A percentile compares a stretch with the other conserved stretches of the same genome.
Evolutionary conservation across 2,888 invertebrate genomes (phyloP).

Genomic region (Cataglyphis cursor): DNA sequence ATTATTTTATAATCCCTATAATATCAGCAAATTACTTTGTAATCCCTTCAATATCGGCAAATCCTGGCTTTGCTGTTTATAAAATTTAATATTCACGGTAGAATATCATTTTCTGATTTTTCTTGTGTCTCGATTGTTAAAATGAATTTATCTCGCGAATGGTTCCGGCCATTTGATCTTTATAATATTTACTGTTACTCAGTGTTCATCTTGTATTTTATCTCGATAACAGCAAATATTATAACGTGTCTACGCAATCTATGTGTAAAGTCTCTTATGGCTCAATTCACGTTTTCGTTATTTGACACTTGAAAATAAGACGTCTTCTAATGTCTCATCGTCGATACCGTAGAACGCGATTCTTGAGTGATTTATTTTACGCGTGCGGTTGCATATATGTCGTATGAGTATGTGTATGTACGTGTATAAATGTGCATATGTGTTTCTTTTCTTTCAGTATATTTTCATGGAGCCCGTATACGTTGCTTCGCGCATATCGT

Average conservation of each 20-base stretch:
- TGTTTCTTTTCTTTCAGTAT: slow-evolving; percentile 21
- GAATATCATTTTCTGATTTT: neutral
- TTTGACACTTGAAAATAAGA: slow-evolving; percentile 18
- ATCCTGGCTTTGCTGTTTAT: neutral
- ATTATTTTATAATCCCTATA: neutral
- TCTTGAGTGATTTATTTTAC: slow-evolving; percentile 45
- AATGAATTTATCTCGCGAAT: slow-evolving; percentile 15
- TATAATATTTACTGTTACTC: neutral
- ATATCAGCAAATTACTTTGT: neutral
- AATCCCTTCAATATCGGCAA: neutral
- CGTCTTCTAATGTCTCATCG: slow-evolving; percentile 12
- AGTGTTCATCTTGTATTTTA: neutral
- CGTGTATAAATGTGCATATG: slow-evolving; percentile 2
- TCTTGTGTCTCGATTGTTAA: neutral
- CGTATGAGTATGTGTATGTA: slow-evolving; percentile 25
- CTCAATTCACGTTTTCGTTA: neutral
- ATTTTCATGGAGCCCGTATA: slow-evolving; percentile 53
- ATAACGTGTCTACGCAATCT: neutral
- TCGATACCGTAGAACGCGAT: slow-evolving; percentile 10
- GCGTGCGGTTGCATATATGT: slow-evolving; percentile 51
- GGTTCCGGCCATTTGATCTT: slow-evolving; percentile 34
- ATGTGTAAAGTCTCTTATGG: neutral
- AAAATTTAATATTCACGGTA: neutral
- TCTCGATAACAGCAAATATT: slow-evolving; percentile 3
- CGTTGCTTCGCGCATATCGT: slow-evolving; percentile 41